phyloP scores from a whole-genome alignment of 2,888 invertebrate genomes.

The Oscheius myriophilus region DNA sequence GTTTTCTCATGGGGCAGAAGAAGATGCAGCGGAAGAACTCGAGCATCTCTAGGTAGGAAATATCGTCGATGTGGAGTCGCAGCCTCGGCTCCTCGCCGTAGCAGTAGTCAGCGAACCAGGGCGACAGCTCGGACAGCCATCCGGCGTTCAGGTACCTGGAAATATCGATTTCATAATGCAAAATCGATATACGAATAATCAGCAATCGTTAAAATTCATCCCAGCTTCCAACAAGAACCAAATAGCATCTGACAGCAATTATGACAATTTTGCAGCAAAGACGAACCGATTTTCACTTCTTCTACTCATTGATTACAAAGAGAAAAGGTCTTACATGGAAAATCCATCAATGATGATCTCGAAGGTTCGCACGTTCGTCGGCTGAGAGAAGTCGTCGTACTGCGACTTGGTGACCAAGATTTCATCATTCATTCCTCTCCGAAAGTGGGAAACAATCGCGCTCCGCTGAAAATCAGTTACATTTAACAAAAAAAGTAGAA shows the following conservation, averaged over 20 bases:
- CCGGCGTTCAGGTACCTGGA: constrained; percentile 60
- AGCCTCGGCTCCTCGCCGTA: constrained; percentile 40
- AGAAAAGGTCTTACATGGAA: constrained; percentile 35
- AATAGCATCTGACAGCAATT: too few species aligned
- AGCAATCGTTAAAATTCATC: too few species aligned
- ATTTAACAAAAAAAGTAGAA: too few species aligned
- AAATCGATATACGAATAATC: background rate
- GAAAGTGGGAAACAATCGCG: too few species aligned
- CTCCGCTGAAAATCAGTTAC: too few species aligned
- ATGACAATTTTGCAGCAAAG: too few species aligned
- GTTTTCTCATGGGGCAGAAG: constrained; percentile 62
- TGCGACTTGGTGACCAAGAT: constrained; percentile 52
- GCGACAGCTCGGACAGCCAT: constrained; percentile 61
- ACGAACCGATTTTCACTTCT: too few species aligned
- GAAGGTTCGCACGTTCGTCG: constrained; percentile 50
- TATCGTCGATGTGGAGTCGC: constrained; percentile 47
- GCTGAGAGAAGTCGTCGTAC: constrained; percentile 61
- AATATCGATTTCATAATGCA: background rate
- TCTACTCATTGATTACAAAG: too few species aligned
- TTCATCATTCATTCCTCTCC: constrained; percentile 35
- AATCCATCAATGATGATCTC: constrained; percentile 49
- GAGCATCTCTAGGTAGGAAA: constrained; percentile 51
- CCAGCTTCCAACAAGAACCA: background rate
- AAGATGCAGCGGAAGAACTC: constrained; percentile 61
- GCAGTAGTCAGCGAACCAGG: constrained; percentile 53